A percentile compares a stretch with the other conserved stretches of the same genome.
Conservation (phyloP, 2,113 vertebrate genomes). For the Sminthopsis crassicaudata region DNA sequence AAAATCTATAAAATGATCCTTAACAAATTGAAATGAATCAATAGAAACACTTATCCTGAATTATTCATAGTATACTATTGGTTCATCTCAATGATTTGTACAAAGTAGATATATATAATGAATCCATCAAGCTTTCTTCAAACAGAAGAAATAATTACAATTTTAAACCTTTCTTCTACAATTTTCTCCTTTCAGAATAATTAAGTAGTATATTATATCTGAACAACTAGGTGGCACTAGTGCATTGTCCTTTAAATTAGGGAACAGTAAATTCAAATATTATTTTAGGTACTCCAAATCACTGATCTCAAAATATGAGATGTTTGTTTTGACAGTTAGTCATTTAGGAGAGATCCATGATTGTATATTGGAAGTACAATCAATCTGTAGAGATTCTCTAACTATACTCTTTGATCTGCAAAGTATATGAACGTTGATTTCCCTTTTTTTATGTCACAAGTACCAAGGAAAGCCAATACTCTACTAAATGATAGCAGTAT, state of each 20-base stretch:
- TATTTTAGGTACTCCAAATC: constrained; percentile 5
- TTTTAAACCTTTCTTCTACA: neutral
- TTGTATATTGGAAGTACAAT: neutral
- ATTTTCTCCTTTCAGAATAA: constrained; percentile 23
- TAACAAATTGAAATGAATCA: constrained; percentile 15
- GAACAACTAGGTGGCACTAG: constrained; percentile 77
- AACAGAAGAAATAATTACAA: neutral
- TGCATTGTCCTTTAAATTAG: constrained; percentile 54
- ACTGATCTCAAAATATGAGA: neutral
- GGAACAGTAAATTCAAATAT: constrained; percentile 35
- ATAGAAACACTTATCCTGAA: neutral
- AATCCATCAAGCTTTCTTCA: neutral
- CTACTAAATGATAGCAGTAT: neutral
- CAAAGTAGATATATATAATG: constrained; percentile 29
- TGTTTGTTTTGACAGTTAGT: neutral
- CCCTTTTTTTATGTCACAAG: neutral
- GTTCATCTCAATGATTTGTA: neutral
- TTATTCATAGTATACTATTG: neutral
- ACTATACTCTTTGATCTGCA: neutral
- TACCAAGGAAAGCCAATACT: constrained; percentile 24
- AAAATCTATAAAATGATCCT: neutral
- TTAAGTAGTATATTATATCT: constrained; percentile 42
- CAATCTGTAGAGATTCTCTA: neutral
- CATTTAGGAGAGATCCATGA: constrained; percentile 8
- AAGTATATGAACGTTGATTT: neutral